Base-by-base conservation (phyloP, 2,797 vertebrate genomes). In the Agapornis canus region DNA sequence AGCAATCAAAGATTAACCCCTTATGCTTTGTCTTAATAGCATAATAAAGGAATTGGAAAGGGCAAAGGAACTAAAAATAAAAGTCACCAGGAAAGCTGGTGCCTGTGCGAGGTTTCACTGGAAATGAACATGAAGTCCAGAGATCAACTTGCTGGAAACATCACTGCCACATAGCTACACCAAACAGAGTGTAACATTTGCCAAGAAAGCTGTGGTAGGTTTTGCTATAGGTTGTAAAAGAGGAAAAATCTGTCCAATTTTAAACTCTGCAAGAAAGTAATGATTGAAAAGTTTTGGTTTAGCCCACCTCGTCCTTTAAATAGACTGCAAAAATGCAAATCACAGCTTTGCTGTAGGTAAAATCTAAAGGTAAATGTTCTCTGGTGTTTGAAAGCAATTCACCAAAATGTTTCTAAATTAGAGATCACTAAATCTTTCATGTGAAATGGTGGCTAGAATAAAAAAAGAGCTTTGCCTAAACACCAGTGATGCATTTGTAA, bases 131-230 rank as follows among this genome's bases (percentile, higher is more conserved):
- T 40, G 39, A 11, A 79, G 25, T 63, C 31, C 21, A 60, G 40
- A 73, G 56, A 23, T 71, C 20, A 32, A 4, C 16, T 48, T 66
- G 13, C 21, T 21, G 64, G 69, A 68, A 68, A 63, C 31, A 37
- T 31, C 19, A 22, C 21, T 39, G 8, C 45, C 29, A 42, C 31
- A 48, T 0, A 69, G 47, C 39, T 49, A 15, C 51, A 45, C 43
- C 0, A 1, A 48, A 29, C 54, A 39, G 10, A 27, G 11, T 27
- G 13, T 37, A 31, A 13, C 5, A 5, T 76, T 48, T 56, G 12
- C 12, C 35, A 25, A 47, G 69, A 78, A 56, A 79, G 2, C 17
- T 17, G 20, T 57, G 31, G 43, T 12, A 63, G 25, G 7, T 56
- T 91, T 91, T 92, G 32, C 64, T 82, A 13, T 35, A 81, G 51